Evolutionary conservation across 35 echinoderm and acorn worm genomes (phyloP), one percentile per base, ranked within the genome.

Genomic region (Diadema setosum): DNA sequence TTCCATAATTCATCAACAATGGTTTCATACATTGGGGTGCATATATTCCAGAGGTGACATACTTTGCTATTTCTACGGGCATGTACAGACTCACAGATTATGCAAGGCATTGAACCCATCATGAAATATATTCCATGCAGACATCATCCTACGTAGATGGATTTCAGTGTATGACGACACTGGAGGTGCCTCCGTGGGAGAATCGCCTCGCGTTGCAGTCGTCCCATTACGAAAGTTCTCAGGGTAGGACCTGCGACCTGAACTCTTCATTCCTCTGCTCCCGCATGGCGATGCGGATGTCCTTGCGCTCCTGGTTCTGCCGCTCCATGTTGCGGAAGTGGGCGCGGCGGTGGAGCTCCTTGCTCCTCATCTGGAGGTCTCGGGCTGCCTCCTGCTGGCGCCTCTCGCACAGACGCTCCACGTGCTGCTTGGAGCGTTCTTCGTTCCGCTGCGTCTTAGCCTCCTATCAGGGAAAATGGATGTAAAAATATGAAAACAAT

Each of bases 201-300:
- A n/a, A n/a, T n/a, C n/a, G n/a, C n/a, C n/a, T n/a, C n/a, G n/a
- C n/a, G n/a, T n/a, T n/a, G n/a, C n/a, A n/a, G n/a, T n/a, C n/a
- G n/a, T n/a, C n/a, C n/a, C n/a, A n/a, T 55, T 2, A n/a, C 49
- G 12, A 0, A 52, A 84, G 14, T 15, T 15, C n/a, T 90, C 49
- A 99, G 2, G 96, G 96, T 39, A 99, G 80, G 7, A 99, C 96
- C 65, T 99, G 92, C 44, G 96, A 99, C 23, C 96, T 49, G 16
- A 82, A 90, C 26, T 94, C 96, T 25, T 89, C 85, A 9, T 85
- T 32, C 39, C 88, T 89, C 64, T 91, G 89, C 36, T 88, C 60
- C 36, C 86, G 48, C 11, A 95, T 81, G 26, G 92, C 89, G 41
- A 95, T 84, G 37, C 96, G 58, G 8, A 99, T 73, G 40, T 95